Percentiles rank a stretch among this genome's conserved stretches.
Conservation (phyloP, 2,113 vertebrate genomes). For the Oreochromis spilurus region DNA sequence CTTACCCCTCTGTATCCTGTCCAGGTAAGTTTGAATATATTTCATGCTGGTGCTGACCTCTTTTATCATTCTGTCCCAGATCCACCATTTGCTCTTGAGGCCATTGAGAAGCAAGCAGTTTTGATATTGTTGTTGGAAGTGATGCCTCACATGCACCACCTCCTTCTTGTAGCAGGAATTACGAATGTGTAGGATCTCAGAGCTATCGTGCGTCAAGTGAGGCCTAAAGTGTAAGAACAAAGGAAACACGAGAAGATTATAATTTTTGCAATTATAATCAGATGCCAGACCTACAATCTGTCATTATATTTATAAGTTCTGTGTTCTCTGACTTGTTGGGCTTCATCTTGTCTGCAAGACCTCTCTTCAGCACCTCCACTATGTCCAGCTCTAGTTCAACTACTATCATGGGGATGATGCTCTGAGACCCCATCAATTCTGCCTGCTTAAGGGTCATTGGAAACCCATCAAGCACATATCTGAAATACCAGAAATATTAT, state of each 20-base stretch:
- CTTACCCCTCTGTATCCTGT: constrained; percentile 80
- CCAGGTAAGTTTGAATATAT: constrained; percentile 80
- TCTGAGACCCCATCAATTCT: constrained; percentile 73
- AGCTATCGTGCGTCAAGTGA: constrained; percentile 78
- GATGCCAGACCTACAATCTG: background rate
- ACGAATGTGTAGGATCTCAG: constrained; percentile 77
- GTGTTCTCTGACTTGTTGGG: constrained; percentile 68
- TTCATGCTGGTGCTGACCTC: constrained; percentile 74
- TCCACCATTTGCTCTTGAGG: constrained; percentile 85
- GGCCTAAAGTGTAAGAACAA: constrained; percentile 47
- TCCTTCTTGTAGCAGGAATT: constrained; percentile 78
- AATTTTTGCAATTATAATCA: background rate
- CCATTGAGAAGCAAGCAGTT: constrained; percentile 84
- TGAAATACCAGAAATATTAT: constrained; percentile 43
- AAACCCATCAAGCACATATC: constrained; percentile 89
- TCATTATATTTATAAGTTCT: background rate
- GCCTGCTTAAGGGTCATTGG: constrained; percentile 82
- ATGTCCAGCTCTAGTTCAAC: constrained; percentile 82
- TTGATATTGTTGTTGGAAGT: constrained; percentile 79
- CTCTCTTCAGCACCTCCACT: constrained; percentile 83
- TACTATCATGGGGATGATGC: constrained; percentile 83
- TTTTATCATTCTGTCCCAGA: constrained; percentile 76
- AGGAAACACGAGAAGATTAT: background rate
- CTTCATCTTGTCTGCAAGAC: constrained; percentile 71
- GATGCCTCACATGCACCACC: constrained; percentile 67